Evolutionary conservation across 2,888 invertebrate genomes (phyloP).

Genomic region (Sepioteuthis lessoniana): DNA sequence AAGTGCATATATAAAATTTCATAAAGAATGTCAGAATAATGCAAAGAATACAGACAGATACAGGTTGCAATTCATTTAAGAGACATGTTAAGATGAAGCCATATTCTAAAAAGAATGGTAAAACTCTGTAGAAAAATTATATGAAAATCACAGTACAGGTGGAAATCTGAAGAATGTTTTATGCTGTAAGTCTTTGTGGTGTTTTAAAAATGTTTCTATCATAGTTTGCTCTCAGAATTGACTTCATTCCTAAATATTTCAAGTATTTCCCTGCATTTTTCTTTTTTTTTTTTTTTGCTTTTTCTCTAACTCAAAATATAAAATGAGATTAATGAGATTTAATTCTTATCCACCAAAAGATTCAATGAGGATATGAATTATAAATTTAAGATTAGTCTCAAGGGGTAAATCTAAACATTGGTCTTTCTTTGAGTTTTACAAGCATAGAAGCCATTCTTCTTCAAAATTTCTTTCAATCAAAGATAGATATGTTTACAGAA

Average conservation of each 20-base stretch:
- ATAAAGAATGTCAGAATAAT: neutral
- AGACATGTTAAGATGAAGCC: constrained; percentile 16
- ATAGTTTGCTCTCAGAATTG: neutral
- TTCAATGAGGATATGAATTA: too few species aligned
- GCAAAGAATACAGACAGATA: neutral
- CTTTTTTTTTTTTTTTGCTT: too few species aligned
- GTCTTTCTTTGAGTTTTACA: too few species aligned
- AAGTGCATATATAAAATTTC: neutral
- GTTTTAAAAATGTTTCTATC: neutral
- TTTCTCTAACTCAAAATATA: too few species aligned
- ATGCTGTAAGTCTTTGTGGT: neutral
- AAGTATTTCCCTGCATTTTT: too few species aligned
- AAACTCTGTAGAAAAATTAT: neutral
- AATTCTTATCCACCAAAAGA: too few species aligned
- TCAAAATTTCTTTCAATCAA: too few species aligned
- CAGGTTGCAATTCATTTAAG: neutral
- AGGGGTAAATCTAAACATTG: too few species aligned
- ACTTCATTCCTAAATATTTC: neutral
- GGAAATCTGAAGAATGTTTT: neutral
- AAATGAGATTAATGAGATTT: too few species aligned
- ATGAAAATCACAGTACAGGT: neutral
- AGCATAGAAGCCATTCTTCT: too few species aligned
- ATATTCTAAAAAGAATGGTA: neutral
- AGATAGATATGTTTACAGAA: too few species aligned
- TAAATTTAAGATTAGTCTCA: too few species aligned